A percentile compares a stretch with the other conserved stretches of the same genome.
Conservation (phyloP, 2,797 vertebrate genomes). For the Taeniopygia guttata region DNA sequence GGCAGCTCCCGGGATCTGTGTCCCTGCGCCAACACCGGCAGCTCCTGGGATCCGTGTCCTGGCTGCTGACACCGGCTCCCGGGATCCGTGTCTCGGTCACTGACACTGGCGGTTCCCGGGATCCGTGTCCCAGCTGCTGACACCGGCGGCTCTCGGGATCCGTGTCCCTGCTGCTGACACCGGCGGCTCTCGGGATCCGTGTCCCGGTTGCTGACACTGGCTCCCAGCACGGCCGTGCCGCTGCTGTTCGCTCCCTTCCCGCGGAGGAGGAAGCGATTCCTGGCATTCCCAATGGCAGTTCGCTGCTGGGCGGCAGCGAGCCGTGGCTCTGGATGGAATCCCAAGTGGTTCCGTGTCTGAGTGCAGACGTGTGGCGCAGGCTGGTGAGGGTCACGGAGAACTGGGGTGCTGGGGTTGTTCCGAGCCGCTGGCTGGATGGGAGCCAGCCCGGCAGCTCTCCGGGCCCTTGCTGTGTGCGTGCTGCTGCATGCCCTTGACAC, state of each 20-base stretch:
- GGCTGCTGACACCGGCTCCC: too few relatives aligned
- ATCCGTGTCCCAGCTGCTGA: neutral
- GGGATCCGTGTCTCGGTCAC: too few relatives aligned
- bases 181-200: too few relatives aligned
- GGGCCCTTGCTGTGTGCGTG: neutral
- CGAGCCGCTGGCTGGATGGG: neutral
- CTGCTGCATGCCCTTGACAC: slow-evolving; percentile 40
- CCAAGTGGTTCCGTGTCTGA: neutral
- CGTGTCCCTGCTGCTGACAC: too few relatives aligned
- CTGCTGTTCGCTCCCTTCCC: neutral
- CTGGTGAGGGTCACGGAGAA: neutral
- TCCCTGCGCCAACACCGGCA: too few relatives aligned
- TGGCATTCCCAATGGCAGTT: neutral
- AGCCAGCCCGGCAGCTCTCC: neutral
- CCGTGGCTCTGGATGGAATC: neutral
- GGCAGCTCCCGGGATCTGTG: neutral
- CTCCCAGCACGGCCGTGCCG: neutral
- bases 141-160: too few relatives aligned
- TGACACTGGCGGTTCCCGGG: neutral
- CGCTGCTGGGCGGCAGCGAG: neutral
- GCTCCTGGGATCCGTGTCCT: too few relatives aligned
- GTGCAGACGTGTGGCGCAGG: rapidly evolving
- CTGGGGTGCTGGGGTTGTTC: neutral
- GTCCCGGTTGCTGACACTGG: neutral
- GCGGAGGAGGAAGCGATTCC: slow-evolving; percentile 21